Evolutionary conservation across 2,888 invertebrate genomes (phyloP), one percentile per base, ranked within the genome.

Genomic region (Melangyna quadrimaculata): DNA sequence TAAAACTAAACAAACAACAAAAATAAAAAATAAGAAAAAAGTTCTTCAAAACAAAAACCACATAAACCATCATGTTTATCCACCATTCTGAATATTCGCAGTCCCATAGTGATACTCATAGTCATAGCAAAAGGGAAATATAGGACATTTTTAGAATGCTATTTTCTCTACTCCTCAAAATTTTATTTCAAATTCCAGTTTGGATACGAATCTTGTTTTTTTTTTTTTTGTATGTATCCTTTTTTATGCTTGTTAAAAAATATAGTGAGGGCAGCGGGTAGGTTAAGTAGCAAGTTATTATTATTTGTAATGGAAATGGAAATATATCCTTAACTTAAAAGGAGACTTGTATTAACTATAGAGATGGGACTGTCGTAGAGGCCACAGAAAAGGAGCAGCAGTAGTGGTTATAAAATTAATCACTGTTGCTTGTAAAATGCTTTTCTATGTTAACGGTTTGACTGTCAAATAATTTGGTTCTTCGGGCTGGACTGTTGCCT

Each of bases 371-470:
- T 22, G 17, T 7, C 32, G 17, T 7, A 40, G n/a, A 6, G 1
- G 17, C 10, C 2, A 10, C n/a, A n/a, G 12, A 1, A 55, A 55
- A 53, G 37, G 2, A 32, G n/a, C 14, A 24, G 7, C 9, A 29
- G 0, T 29, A 40, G 7, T 14, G 51, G 10, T 55, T 35, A 19
- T 29, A 22, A 53, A 43, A 55, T 53, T 73, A 73, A 73, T 73
- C 61, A 37, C 48, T 40, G 24, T 10, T 19, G 24, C 40, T 78
- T 48, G 53, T 17, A 45, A 37, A 12, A 73, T 63, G 63, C 63
- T 82, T 69, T 45, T n/a, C 55, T 19, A 37, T 61, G 29, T 37
- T 53, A 82, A 77, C 22, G 43, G 45, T 43, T 73, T 48, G 32
- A 9, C 8, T 0, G 14, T 3, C 22, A 37, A 29, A 32, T 27